Base-by-base conservation (phyloP, 2,888 invertebrate species). In the Spodoptera picta region DNA sequence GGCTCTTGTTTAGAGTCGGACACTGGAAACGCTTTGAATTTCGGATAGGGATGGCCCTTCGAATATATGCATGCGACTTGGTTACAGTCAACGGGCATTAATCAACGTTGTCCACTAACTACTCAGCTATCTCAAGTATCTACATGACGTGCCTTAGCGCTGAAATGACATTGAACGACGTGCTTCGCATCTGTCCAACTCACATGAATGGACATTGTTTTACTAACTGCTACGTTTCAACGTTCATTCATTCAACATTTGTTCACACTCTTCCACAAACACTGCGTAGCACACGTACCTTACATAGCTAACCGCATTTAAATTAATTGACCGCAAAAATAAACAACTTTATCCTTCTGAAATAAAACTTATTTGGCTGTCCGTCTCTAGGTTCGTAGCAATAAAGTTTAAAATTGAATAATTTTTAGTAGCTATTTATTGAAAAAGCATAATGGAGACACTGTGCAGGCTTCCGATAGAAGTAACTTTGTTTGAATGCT, bases 401-500 rank as follows among this genome's bases (percentile, higher is more conserved):
- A 44, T 73, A 69, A 48, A 60, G 79, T 66, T 63, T n/a, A 65
- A 65, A 65, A 27, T 67, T 46, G 41, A n/a, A 58, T 19, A 27
- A 36, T 43, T 52, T 48, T 48, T 55, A 41, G 47, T 47, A 14
- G 19, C 51, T 69, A 68, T 72, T 73, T 57, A 53, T 61, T 70
- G 52, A 50, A 63, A 69, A 69, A 63, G 59, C 67, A 67, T 76
- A 73, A 77, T 60, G 56, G 74, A 82, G 83, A 87, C 74, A 78
- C 68, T 83, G 62, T 74, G 78, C 85, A 87, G 86, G 75, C 73
- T 79, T 79, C 79, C 79, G 75, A 81, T 75, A 59, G 58, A 53
- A 60, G 46, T 60, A 60, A 66, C 68, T 78, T 69, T 72, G 63
- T 73, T 76, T 75, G 56, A 73, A 75, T 66, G 65, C 45, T 67